Percentiles rank a stretch among this genome's conserved stretches.
These are phyloP conservation scores for Steinernema carpocapsae DNA, from an alignment of 2,888 invertebrate species.

Conservation along the genomic window DNA sequence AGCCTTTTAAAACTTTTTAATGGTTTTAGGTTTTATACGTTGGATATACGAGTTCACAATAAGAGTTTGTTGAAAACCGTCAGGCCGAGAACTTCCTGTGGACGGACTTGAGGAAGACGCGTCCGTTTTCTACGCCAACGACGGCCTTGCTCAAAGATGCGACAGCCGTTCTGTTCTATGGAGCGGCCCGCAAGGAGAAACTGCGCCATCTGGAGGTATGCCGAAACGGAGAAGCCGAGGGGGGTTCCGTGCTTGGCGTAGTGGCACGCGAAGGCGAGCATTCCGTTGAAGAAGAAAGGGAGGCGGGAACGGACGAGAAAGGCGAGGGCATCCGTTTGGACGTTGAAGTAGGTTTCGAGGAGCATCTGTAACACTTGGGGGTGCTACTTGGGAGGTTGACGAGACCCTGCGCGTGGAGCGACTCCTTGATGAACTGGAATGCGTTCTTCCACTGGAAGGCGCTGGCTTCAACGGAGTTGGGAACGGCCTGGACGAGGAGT, in stretches of 20 bases:
- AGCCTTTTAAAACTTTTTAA: no score
- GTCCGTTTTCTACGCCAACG: no score
- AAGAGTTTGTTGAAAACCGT: no score
- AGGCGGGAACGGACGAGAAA: neutral
- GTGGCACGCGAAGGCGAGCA: slow-evolving; percentile 19
- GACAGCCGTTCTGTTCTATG: neutral
- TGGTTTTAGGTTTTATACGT: no score
- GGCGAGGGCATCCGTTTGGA: neutral
- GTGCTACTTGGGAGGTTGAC: neutral
- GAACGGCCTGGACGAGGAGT: no score
- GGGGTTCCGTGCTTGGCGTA: neutral
- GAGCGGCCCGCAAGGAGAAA: neutral
- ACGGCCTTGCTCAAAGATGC: neutral
- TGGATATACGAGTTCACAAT: no score
- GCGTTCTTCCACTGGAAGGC: no score
- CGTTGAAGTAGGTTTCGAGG: neutral
- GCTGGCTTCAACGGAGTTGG: no score
- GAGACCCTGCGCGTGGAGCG: no score
- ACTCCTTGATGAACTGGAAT: no score
- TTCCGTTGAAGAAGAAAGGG: neutral
- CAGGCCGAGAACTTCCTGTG: no score
- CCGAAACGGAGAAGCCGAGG: neutral
- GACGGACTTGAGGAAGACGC: no score
- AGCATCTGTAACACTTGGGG: neutral
- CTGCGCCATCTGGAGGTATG: neutral